Percentiles rank a stretch among this genome's conserved stretches.
These are phyloP conservation scores for Brachionus calyciflorus DNA, from an alignment of 1,140 invertebrate genomes.

Conservation along the genomic window DNA sequence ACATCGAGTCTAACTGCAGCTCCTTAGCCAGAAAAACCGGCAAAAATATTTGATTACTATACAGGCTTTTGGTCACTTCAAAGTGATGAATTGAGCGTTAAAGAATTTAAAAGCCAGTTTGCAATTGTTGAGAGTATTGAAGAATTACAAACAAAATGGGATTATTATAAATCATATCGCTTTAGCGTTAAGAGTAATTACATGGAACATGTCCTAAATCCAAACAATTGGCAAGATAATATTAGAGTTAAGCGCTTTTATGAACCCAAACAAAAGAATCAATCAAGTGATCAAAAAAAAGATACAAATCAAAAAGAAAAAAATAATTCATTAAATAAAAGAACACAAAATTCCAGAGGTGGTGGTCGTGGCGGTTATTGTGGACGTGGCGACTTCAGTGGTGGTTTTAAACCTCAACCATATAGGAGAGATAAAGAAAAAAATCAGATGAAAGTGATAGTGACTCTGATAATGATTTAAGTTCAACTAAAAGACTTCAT, in stretches of 20 bases:
- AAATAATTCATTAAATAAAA: neutral
- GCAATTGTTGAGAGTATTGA: too few species aligned
- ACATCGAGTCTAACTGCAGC: too few species aligned
- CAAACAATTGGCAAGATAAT: neutral
- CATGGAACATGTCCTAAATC: constrained; percentile 10
- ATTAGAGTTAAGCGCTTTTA: constrained; percentile 4
- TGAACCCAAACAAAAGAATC: neutral
- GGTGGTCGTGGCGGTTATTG: neutral
- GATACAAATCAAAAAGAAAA: neutral
- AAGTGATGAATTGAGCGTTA: too few species aligned
- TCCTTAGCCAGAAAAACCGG: too few species aligned
- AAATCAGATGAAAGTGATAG: neutral
- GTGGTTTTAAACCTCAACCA: too few species aligned
- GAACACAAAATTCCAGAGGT: neutral
- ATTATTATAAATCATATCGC: too few species aligned
- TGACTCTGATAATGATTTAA: neutral
- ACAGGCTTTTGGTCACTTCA: too few species aligned
- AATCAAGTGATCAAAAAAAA: neutral
- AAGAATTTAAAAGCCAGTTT: too few species aligned
- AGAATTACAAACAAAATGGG: too few species aligned
- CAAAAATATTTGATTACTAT: too few species aligned
- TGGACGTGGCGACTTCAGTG: neutral
- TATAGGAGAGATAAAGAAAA: neutral
- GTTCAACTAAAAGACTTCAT: neutral
- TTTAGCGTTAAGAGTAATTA: too few species aligned